Percentiles rank a stretch among this genome's conserved stretches.
Evolutionary conservation across 2,113 vertebrate species (phyloP).

Genomic region (Herpetotheres cachinnans): DNA sequence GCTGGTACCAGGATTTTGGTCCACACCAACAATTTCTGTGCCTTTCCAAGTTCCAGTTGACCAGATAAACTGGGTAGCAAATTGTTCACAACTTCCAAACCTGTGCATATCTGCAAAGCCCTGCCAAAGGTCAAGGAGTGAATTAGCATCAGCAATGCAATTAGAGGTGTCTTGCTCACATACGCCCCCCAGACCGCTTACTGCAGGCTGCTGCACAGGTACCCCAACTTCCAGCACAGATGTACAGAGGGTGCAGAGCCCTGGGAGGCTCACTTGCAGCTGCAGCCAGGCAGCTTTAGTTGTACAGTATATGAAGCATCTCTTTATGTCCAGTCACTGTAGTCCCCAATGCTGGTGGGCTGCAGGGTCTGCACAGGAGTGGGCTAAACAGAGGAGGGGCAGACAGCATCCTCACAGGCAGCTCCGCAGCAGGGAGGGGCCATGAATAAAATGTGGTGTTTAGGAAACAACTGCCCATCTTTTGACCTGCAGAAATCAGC

Average conservation of each 20-base stretch:
- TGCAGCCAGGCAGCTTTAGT: background rate
- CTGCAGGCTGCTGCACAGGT: background rate
- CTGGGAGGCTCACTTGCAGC: background rate
- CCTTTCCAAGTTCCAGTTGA: background rate
- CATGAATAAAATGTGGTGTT: background rate
- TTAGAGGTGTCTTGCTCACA: fast-evolving
- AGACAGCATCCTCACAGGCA: background rate
- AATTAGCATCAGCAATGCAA: background rate
- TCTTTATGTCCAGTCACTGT: background rate
- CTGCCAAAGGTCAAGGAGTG: background rate
- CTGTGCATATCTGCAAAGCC: background rate
- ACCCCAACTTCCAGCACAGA: background rate
- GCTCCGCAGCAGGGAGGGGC: fast-evolving
- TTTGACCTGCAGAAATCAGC: background rate
- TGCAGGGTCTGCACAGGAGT: background rate
- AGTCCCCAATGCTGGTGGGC: fast-evolving
- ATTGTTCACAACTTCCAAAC: background rate
- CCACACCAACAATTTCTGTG: background rate
- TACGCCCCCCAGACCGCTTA: background rate
- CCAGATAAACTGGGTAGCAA: background rate
- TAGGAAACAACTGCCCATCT: background rate
- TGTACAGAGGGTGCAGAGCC: background rate
- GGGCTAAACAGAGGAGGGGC: background rate
- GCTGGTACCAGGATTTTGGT: background rate
- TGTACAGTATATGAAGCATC: background rate